Percentiles rank a stretch among this genome's conserved stretches.
These are phyloP conservation scores for Apeira syringaria DNA, from an alignment of 2,888 invertebrate genomes.

Conservation along the genomic window DNA sequence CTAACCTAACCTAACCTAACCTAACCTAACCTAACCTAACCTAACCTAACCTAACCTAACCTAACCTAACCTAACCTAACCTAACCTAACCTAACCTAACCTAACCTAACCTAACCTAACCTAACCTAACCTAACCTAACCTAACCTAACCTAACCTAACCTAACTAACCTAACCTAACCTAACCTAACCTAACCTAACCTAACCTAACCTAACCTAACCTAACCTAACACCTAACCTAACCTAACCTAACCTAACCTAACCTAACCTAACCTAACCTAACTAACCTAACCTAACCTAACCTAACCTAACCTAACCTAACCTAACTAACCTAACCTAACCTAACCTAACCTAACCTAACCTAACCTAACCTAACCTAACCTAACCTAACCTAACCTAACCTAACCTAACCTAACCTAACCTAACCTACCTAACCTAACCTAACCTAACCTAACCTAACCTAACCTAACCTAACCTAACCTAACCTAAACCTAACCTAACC, in stretches of 20 bases:
- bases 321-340: constrained; percentile 5
- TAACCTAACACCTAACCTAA: no score
- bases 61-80: constrained; percentile 8
- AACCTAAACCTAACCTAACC: no score
- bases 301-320: constrained; percentile 3
- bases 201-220: constrained; percentile 8
- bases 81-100: constrained; percentile 8
- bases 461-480: no score
- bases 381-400: not conserved
- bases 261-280: constrained; percentile 7
- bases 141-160: constrained; percentile 8
- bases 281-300: constrained; percentile 3
- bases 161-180: constrained; percentile 8
- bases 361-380: constrained; percentile 6
- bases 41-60: constrained; percentile 8
- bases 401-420: no score
- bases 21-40: constrained; percentile 8
- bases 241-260: constrained; percentile 7
- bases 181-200: constrained; percentile 8
- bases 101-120: constrained; percentile 8
- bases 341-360: constrained; percentile 6
- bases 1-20: constrained; percentile 8
- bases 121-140: constrained; percentile 8
- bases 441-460: no score
- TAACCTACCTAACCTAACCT: no score